These are phyloP conservation scores for Nemotelus nigrinus DNA, from an alignment of 2,888 invertebrate genomes.

Conservation along the genomic window DNA sequence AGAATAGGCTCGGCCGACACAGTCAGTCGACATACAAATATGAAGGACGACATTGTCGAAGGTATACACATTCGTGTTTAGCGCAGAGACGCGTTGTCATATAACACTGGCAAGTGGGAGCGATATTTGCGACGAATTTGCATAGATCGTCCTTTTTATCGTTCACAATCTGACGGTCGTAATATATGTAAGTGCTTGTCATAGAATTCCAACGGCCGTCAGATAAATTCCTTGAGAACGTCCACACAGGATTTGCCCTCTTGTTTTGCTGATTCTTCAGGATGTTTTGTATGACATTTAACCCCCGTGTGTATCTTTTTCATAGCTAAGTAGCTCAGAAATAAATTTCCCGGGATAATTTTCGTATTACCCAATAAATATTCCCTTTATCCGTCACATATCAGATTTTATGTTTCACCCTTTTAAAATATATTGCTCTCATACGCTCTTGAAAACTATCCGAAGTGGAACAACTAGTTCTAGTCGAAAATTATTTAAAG, in stretches of 20 bases:
- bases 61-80: not conserved
- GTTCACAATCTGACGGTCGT: constrained; percentile 11
- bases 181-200: constrained; percentile 14
- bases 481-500: no score
- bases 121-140: constrained; percentile 12
- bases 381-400: not conserved
- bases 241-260: not conserved
- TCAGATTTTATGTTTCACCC: not conserved
- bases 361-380: not conserved
- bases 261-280: not conserved
- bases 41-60: not conserved
- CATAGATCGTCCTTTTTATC: constrained; percentile 21
- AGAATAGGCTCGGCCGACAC: not conserved
- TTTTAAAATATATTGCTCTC: not conserved
- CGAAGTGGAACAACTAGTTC: no score
- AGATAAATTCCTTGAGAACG: not conserved
- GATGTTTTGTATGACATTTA: not conserved
- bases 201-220: not conserved
- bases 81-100: not conserved
- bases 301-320: not conserved
- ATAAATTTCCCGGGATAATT: not conserved
- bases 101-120: not conserved
- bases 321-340: not conserved
- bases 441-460: no score
- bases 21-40: not conserved